Percentiles rank a stretch among this genome's conserved stretches.
phyloP scores from a whole-genome alignment of 2,113 vertebrate species.

The Tricholaema leucomelas region DNA sequence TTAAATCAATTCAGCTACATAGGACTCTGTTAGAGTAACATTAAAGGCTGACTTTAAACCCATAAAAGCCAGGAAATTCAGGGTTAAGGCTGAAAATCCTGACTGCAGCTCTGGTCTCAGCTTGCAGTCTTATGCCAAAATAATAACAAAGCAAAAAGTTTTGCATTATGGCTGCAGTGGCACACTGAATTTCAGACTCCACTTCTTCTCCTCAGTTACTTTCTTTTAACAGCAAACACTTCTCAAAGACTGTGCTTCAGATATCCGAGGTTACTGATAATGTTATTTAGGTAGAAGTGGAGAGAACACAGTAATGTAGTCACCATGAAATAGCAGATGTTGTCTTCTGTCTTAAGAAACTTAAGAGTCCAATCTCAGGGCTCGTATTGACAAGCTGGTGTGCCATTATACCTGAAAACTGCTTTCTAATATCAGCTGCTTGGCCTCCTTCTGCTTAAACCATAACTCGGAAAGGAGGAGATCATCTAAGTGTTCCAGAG shows the following conservation, averaged over 20 bases:
- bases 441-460: neutral
- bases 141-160: neutral
- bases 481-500: neutral
- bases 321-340: neutral
- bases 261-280: neutral
- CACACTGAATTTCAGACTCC: neutral
- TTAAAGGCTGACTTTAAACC: slow-evolving; percentile 13
- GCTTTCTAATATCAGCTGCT: neutral
- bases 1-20: slow-evolving; percentile 27
- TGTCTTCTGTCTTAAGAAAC: neutral
- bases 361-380: neutral
- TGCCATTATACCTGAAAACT: neutral
- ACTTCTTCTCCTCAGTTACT: neutral
- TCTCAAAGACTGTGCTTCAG: neutral
- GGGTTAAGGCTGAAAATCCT: slow-evolving; percentile 39
- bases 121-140: neutral
- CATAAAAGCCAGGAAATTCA: slow-evolving; percentile 22
- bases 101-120: neutral
- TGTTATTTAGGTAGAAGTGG: neutral
- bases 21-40: neutral
- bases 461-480: neutral
- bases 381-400: neutral
- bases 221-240: neutral
- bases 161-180: neutral
- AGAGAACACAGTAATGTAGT: neutral